Evolutionary conservation across 2,888 invertebrate species (phyloP).

Genomic region (Hydroisotoma schaefferi): DNA sequence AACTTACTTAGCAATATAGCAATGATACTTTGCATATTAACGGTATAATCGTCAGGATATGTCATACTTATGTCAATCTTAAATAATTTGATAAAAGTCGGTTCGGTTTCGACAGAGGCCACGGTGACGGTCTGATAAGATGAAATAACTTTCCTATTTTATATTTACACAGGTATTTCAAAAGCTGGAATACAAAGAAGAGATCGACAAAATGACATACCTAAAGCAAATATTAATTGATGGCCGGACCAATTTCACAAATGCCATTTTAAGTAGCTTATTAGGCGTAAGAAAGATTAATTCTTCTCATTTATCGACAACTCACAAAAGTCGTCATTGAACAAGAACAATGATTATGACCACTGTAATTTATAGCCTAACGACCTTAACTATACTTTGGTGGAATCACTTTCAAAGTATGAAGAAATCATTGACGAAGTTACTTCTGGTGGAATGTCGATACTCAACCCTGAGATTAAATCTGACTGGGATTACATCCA

Average conservation of each 20-base stretch:
- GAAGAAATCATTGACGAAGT: slow-evolving; percentile 65
- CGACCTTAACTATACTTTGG: slow-evolving; percentile 47
- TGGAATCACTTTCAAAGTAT: slow-evolving; percentile 51
- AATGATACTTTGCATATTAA: no score
- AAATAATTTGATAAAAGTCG: no score
- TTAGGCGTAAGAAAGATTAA: background rate
- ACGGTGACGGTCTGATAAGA: no score
- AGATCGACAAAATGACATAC: slow-evolving; percentile 61
- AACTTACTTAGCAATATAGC: no score
- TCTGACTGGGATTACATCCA: slow-evolving; percentile 71
- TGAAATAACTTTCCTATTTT: slow-evolving; percentile 4
- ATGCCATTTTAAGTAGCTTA: slow-evolving; percentile 59
- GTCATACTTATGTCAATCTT: no score
- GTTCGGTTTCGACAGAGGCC: no score
- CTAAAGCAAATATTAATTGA: slow-evolving; percentile 54
- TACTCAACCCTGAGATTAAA: slow-evolving; percentile 51
- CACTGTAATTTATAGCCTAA: slow-evolving; percentile 26
- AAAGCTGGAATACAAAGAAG: slow-evolving; percentile 72
- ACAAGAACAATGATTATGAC: background rate
- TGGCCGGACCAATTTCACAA: slow-evolving; percentile 61
- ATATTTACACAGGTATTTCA: slow-evolving; percentile 65
- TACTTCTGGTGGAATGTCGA: slow-evolving; percentile 63
- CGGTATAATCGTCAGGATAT: no score
- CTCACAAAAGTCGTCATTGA: no score
- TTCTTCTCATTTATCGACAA: background rate